Evolutionary conservation across 2,113 vertebrate genomes (phyloP).

Genomic region (Colossoma macropomum): DNA sequence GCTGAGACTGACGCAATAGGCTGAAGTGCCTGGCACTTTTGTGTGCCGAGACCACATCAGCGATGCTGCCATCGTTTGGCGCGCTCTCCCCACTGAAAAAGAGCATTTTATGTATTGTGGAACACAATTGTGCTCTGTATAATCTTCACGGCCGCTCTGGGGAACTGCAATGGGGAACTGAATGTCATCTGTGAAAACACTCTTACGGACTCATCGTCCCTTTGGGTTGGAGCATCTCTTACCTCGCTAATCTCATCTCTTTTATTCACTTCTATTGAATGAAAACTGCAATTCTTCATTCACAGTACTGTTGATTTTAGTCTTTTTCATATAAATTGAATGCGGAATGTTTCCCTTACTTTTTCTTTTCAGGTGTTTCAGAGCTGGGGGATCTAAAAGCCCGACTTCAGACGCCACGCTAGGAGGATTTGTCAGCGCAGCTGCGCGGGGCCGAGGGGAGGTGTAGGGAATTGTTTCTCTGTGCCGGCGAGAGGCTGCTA

Average conservation of each 20-base stretch:
- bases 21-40: conserved; percentile 4
- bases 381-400: not conserved
- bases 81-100: not conserved
- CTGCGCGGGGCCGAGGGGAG: not conserved
- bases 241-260: not conserved
- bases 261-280: not conserved
- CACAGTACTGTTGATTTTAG: not conserved
- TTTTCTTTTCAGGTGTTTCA: not conserved
- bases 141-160: not conserved
- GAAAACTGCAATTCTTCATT: not conserved
- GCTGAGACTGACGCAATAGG: not conserved
- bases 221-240: not conserved
- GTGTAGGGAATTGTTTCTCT: conserved; percentile 14
- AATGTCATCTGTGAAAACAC: not conserved
- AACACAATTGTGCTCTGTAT: not conserved
- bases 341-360: not conserved
- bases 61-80: not conserved
- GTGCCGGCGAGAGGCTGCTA: conserved; percentile 12
- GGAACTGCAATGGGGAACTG: not conserved
- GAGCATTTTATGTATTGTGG: not conserved
- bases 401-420: not conserved
- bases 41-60: not conserved
- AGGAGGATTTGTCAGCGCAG: not conserved
- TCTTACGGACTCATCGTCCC: not conserved
- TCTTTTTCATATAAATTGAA: not conserved